Percentiles rank a stretch among this genome's conserved stretches.
phyloP scores from a whole-genome alignment of 2,888 invertebrate species.

The Cerastis rubricosa region DNA sequence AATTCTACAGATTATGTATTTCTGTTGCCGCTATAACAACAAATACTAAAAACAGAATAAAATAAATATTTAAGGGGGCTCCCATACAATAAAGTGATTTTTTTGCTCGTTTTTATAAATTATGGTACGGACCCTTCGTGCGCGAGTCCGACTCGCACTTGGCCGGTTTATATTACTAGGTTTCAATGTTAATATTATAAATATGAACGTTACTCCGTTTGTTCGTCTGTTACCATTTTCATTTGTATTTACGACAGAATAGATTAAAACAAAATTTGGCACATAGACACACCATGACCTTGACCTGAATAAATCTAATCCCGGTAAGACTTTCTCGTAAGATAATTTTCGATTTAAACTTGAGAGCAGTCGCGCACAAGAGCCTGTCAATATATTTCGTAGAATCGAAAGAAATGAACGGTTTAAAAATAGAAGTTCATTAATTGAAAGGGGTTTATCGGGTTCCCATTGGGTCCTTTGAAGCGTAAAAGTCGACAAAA shows the following conservation, averaged over 20 bases:
- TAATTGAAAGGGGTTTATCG: neutral
- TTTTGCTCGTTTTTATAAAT: too few relatives aligned
- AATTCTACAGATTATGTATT: too few relatives aligned
- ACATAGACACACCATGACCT: neutral
- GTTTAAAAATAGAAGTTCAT: neutral
- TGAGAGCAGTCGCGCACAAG: neutral
- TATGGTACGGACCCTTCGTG: too few relatives aligned
- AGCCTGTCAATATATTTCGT: neutral
- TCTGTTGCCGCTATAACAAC: too few relatives aligned
- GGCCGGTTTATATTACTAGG: neutral
- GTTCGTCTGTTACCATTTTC: neutral
- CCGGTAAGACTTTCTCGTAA: neutral
- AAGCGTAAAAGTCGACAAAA: slow-evolving; percentile 7
- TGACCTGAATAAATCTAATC: neutral
- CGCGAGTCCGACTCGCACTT: too few relatives aligned
- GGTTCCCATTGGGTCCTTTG: neutral
- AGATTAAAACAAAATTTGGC: neutral
- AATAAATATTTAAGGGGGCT: too few relatives aligned
- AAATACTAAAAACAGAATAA: too few relatives aligned
- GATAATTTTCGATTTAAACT: neutral
- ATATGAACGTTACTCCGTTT: neutral
- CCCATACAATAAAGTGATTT: too few relatives aligned
- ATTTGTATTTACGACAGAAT: neutral
- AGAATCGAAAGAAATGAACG: neutral
- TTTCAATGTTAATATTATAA: neutral